Evolutionary conservation across 2,113 vertebrate species (phyloP).

Genomic region (Istiophorus platypterus): DNA sequence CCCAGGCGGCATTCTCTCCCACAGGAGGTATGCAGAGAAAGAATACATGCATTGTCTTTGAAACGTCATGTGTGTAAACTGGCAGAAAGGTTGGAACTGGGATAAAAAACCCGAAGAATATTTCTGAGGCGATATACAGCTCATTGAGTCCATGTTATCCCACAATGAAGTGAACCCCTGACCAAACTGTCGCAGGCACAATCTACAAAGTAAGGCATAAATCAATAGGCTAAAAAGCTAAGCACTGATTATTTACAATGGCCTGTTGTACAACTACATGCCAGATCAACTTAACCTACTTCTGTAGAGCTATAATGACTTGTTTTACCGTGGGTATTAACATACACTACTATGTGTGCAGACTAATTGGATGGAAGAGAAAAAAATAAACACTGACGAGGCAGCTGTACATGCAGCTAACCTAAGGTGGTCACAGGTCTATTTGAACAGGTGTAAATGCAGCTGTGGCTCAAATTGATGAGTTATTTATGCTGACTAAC

Average conservation of each 20-base stretch:
- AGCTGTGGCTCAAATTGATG: neutral
- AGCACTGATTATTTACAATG: conserved; percentile 60
- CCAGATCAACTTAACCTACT: conserved; percentile 55
- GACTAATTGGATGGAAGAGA: conserved; percentile 16
- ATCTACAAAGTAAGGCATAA: conserved; percentile 52
- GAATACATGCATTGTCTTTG: conserved; percentile 59
- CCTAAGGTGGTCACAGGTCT: neutral
- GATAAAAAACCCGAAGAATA: conserved; percentile 33
- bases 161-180: conserved; percentile 16
- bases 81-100: conserved; percentile 47
- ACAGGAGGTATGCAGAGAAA: conserved; percentile 52
- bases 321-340: conserved; percentile 48
- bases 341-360: neutral
- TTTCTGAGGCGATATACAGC: conserved; percentile 31
- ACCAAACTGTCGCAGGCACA: conserved; percentile 43
- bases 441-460: neutral
- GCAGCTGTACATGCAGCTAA: conserved; percentile 2
- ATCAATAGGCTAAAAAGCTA: conserved; percentile 67
- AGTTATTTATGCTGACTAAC: neutral
- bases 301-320: conserved; percentile 31
- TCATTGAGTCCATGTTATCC: conserved; percentile 48
- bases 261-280: conserved; percentile 51
- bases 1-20: conserved; percentile 38
- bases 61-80: conserved; percentile 46
- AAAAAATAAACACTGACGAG: neutral